Conservation (phyloP, 2,113 vertebrate genomes). For the Callaeas wilsoni region DNA sequence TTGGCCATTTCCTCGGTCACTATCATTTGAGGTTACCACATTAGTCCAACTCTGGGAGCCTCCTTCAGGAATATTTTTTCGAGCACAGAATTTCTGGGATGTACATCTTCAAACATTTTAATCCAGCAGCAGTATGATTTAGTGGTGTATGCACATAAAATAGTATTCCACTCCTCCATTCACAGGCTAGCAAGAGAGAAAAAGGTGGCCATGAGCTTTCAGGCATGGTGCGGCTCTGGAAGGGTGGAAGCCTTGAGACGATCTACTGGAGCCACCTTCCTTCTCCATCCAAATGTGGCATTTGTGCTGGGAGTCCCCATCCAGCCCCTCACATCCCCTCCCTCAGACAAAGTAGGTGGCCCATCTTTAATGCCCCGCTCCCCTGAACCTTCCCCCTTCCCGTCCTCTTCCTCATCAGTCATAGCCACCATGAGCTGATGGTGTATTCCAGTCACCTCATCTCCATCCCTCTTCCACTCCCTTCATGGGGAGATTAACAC, state of each 20-base stretch:
- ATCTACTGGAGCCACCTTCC: not conserved
- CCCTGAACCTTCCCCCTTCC: not conserved
- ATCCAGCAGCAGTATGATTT: not conserved
- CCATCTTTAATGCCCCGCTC: not conserved
- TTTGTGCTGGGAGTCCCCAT: not conserved
- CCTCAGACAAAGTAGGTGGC: not conserved
- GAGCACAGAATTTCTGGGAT: not conserved
- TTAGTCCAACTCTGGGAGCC: fast-evolving
- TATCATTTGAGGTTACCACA: not conserved
- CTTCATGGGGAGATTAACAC: not conserved
- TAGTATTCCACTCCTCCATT: not conserved
- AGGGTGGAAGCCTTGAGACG: not conserved
- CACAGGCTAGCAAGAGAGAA: not conserved
- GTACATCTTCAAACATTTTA: not conserved
- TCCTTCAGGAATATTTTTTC: not conserved
- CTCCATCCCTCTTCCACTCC: not conserved
- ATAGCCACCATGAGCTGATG: fast-evolving
- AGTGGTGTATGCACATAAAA: fast-evolving
- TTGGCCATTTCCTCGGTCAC: not conserved
- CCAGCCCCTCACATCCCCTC: not conserved
- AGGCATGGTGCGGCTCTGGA: not conserved
- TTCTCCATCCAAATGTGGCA: not conserved
- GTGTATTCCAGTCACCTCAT: not conserved
- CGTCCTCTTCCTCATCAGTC: not conserved
- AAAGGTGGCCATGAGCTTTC: not conserved